Evolutionary conservation across 2,113 vertebrate genomes (phyloP), one percentile per base, ranked within the genome.

Genomic region (Chrysochloris asiatica): DNA sequence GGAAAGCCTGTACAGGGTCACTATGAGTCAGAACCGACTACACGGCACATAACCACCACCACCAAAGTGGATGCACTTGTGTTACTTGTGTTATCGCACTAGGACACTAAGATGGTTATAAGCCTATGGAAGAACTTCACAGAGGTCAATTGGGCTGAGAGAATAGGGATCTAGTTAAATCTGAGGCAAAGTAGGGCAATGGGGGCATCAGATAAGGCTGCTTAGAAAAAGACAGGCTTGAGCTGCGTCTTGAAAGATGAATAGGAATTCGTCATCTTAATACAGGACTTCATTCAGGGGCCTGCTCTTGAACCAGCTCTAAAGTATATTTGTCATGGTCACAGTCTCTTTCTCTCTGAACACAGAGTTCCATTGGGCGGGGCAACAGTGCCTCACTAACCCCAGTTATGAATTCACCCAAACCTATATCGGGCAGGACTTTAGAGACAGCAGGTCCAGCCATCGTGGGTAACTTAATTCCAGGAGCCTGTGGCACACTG

Each of bases 291-390:
- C 1, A 1, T 13, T 43, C 19, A 24, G 43, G 11, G 26, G 13
- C 50, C 36, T 41, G 3, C 36, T 83, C 67, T 41, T 67, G 7
- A 19, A 69, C 22, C 9, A 30, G 8, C n/a, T 45, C 33, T 4
- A 10, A 19, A 33, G 33, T 3, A 16, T 38, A 24, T 69, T 38
- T n/a, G n/a, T 22, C 65, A 65, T 33, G 11, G 5, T 28, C 38
- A 0, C 14, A 3, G 6, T 19, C 16, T 26, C 8, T 19, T 61
- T 50, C 33, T 69, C 12, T 61, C 21, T 76, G 9, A 0, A 0
- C 3, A n/a, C 5, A 26, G 19, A 3, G 6, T 26, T 79, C 45
- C 16, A 1, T 3, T 4, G 48, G 43, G 69, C 38, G n/a, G 76
- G 47, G 59, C 9, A 21, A 47, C 17, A 21, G 17, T 3, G 13